Evolutionary conservation across 2,797 vertebrate species (phyloP), one percentile per base, ranked within the genome.

Genomic region (Enteromius mattozi): DNA sequence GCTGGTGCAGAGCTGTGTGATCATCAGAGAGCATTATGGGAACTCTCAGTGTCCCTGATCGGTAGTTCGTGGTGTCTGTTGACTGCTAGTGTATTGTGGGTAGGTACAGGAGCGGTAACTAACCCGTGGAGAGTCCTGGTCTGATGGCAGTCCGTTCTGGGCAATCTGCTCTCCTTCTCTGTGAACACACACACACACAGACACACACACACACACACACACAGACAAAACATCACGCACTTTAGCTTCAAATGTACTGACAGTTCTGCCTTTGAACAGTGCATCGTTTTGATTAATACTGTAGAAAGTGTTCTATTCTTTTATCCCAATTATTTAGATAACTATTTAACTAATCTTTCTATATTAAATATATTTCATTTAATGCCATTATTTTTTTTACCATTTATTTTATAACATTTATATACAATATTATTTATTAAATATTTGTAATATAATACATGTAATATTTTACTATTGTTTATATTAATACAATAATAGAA

Each of bases 101-200:
- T 83, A 88, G 59, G 84, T 86, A 81, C 85, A 75, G 81, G 86
- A 90, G 71, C 54, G 87, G 61, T 77, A 69, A 86, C 88, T 96
- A 96, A 99, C 98, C 97, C 93, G 95, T 91, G 97, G 97, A 89
- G 97, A 98, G 88, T 98, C 97, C 94, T 98, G 97, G 90, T 98
- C 97, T 21, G 96, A 96, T 0, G 95, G 94, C 86, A 97, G 95
- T 88, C 97, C 97, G 1, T 98, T 99, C 87, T 97, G 97, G 87
- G 94, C 94, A 90, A 96, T 89, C 82, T 95, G 95, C 24, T 96
- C 95, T 90, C 96, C 97, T 95, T 96, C 96, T 94, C 96, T 97
- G 92, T 88, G 63, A 81, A 85, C 71, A 78, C 16, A 83, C 4
- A 24, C 19, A 35, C 14, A 76, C 17, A 75, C 40, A 59, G 2